Conservation (phyloP, 2,888 invertebrate genomes). For the Cryptocephalus primarius region DNA sequence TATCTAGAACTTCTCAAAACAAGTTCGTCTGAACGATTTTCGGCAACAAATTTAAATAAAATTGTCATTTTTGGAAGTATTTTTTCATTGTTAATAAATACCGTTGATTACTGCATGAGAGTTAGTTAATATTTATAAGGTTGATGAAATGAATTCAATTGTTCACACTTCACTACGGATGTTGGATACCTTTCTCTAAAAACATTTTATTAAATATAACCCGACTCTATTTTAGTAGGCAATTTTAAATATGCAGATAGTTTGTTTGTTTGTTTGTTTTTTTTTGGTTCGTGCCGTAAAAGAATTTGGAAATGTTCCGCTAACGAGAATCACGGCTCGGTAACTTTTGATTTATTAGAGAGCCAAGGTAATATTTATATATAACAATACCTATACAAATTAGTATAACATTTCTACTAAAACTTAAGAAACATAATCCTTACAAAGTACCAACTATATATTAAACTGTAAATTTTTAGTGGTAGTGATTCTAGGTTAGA, state of each 20-base stretch:
- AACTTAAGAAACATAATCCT: slow-evolving; percentile 37
- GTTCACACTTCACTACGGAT: no score
- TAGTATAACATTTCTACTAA: slow-evolving; percentile 36
- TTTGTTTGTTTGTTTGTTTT: no score
- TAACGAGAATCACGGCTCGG: slow-evolving; percentile 14
- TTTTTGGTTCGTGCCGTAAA: no score
- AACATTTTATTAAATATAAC: no score
- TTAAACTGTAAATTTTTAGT: slow-evolving; percentile 38
- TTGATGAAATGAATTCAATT: no score
- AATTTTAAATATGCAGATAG: no score
- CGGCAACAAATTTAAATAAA: not conserved
- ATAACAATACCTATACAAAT: slow-evolving; percentile 34
- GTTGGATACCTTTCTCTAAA: no score
- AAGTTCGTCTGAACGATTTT: no score
- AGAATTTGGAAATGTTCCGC: slow-evolving; percentile 6
- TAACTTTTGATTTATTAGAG: slow-evolving; percentile 19
- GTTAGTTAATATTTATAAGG: no score
- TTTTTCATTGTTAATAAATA: slow-evolving; percentile 1
- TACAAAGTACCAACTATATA: slow-evolving; percentile 56
- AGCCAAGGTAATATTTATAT: slow-evolving; percentile 29
- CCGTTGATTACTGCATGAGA: no score
- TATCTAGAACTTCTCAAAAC: no score
- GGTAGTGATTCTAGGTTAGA: slow-evolving; percentile 25
- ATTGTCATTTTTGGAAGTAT: slow-evolving; percentile 1
- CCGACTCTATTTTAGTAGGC: no score